phyloP scores from a whole-genome alignment of 1,140 invertebrate species.

The Eubasilissa regina region DNA sequence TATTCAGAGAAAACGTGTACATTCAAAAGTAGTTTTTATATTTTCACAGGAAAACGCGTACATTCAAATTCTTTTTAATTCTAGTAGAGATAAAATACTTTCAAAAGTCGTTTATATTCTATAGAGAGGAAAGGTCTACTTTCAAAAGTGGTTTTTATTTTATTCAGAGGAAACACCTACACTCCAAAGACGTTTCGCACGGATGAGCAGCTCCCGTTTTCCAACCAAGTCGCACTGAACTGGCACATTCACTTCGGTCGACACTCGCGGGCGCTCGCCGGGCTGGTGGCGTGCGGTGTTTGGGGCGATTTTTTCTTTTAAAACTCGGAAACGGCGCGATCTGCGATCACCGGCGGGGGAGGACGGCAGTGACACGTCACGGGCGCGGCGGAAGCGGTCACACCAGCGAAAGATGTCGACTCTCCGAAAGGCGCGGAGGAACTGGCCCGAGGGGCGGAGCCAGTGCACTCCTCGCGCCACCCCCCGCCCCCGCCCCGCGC shows the following conservation, averaged over 20 bases:
- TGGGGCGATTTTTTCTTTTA: neutral
- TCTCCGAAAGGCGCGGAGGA: constrained; percentile 32
- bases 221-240: constrained; percentile 11
- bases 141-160: neutral
- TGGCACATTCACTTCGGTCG: constrained; percentile 27
- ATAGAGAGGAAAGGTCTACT: too few species aligned
- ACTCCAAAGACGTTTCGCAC: constrained; percentile 30
- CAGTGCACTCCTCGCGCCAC: neutral
- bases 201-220: constrained; percentile 16
- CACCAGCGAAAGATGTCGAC: neutral
- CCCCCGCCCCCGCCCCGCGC: neutral
- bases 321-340: neutral
- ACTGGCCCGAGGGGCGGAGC: constrained; percentile 15
- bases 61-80: too few species aligned
- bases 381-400: neutral
- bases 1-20: too few species aligned
- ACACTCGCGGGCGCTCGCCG: constrained; percentile 14
- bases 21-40: too few species aligned
- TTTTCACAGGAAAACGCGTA: too few species aligned
- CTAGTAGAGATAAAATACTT: too few species aligned
- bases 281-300: neutral
- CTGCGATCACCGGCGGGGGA: neutral
- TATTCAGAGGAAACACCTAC: constrained; percentile 27
- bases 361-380: neutral
- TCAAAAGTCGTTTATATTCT: too few species aligned